These are phyloP conservation scores for Ormyrus nitidulus DNA, from an alignment of 2,888 invertebrate species.

Conservation along the genomic window DNA sequence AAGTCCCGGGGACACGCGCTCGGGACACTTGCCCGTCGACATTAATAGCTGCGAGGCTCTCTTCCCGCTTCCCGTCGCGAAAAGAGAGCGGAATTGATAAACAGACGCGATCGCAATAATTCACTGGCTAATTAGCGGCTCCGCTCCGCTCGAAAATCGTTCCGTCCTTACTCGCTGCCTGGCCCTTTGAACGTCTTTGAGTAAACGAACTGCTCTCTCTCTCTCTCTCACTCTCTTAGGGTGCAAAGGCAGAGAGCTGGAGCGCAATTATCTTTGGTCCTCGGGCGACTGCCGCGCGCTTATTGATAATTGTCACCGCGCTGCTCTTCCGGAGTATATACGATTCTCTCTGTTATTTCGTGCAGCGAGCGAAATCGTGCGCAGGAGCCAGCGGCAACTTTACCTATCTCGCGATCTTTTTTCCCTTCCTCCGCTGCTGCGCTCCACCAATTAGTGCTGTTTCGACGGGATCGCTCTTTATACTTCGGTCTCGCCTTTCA, in stretches of 20 bases:
- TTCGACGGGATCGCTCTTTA: too few relatives aligned
- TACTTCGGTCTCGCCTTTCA: too few relatives aligned
- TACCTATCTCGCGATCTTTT: neutral
- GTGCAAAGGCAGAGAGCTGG: neutral
- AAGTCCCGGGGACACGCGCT: neutral
- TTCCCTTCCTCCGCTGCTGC: too few relatives aligned
- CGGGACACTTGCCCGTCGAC: neutral
- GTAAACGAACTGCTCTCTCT: slow-evolving; percentile 1
- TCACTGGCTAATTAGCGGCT: slow-evolving; percentile 15
- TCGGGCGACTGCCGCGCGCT: slow-evolving; percentile 38
- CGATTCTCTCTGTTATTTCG: slow-evolving; percentile 28
- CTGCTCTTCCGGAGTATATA: neutral
- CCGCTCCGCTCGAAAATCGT: neutral
- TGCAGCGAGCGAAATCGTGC: neutral
- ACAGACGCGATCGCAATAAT: neutral
- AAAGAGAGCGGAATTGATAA: slow-evolving; percentile 16
- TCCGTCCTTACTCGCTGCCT: too few relatives aligned
- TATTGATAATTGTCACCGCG: slow-evolving; percentile 52
- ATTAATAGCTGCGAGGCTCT: neutral
- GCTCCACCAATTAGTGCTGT: too few relatives aligned
- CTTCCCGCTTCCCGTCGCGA: neutral
- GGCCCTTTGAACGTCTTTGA: too few relatives aligned
- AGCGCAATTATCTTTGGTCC: slow-evolving; percentile 37
- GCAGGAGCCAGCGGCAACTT: neutral
- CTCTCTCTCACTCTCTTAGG: neutral